Evolutionary conservation across 2,797 vertebrate species (phyloP).

Genomic region (Tangara arthus): DNA sequence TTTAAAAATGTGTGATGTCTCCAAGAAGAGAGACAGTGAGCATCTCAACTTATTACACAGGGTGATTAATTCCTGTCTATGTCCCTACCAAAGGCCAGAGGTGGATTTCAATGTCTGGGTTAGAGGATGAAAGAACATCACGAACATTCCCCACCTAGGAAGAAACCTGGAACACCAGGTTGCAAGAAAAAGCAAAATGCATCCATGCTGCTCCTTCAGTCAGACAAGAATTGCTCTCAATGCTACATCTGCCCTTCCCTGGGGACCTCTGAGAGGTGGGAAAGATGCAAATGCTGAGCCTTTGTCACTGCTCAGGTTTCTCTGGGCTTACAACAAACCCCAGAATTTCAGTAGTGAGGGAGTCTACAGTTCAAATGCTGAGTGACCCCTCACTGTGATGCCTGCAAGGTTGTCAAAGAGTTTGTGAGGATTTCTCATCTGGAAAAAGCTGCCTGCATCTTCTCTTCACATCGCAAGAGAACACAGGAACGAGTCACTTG

Average conservation of each 20-base stretch:
- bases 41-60: neutral
- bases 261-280: neutral
- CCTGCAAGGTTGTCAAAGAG: neutral
- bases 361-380: neutral
- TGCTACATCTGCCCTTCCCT: neutral
- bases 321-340: accelerated
- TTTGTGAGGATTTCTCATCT: neutral
- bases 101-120: neutral
- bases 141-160: neutral
- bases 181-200: neutral
- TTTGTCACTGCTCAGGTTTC: too few relatives aligned
- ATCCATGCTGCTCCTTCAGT: neutral
- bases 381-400: neutral
- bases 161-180: neutral
- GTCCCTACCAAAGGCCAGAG: neutral
- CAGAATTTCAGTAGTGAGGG: neutral
- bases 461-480: neutral
- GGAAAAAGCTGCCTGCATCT: neutral
- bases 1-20: neutral
- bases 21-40: neutral
- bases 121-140: neutral
- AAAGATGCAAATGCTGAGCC: neutral
- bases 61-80: neutral
- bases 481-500: neutral
- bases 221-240: neutral